phyloP scores from a whole-genome alignment of 2,113 vertebrate species.

The Leptobrachium ailaonicum region DNA sequence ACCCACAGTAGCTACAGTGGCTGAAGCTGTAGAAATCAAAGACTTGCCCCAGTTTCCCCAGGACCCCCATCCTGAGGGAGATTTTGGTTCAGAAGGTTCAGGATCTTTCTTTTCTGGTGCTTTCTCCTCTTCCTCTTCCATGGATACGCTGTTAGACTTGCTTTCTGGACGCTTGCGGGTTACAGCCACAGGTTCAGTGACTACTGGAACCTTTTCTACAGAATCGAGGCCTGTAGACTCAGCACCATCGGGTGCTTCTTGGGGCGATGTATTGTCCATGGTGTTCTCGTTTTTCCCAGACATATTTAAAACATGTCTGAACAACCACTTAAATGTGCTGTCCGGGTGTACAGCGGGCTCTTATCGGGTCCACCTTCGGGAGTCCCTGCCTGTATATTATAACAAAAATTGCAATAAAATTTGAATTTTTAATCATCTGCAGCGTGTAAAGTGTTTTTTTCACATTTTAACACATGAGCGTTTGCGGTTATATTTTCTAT shows the following conservation, averaged over 20 bases:
- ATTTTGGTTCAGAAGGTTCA: slow-evolving; percentile 62
- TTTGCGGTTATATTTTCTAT: no score
- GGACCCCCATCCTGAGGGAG: slow-evolving; percentile 85
- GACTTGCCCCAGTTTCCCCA: slow-evolving; percentile 98
- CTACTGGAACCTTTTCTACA: slow-evolving; percentile 53
- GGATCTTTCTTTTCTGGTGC: neutral
- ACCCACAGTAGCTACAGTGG: slow-evolving; percentile 93
- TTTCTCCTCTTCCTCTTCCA: slow-evolving; percentile 33
- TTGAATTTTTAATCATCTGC: no score
- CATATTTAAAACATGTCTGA: slow-evolving; percentile 62
- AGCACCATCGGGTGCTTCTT: neutral
- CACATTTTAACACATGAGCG: no score
- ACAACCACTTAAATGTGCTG: no score
- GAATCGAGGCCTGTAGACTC: slow-evolving; percentile 5
- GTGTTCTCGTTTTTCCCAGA: slow-evolving; percentile 60
- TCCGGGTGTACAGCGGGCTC: no score
- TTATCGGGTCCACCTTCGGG: no score
- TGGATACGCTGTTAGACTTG: slow-evolving; percentile 55
- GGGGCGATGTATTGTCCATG: slow-evolving; percentile 42
- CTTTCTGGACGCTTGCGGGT: slow-evolving; percentile 83
- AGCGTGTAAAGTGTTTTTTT: no score
- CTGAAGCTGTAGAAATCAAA: slow-evolving; percentile 87
- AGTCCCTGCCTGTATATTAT: no score
- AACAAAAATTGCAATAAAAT: no score
- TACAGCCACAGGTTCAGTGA: slow-evolving; percentile 65